A percentile compares a stretch with the other conserved stretches of the same genome.
phyloP scores from a whole-genome alignment of 2,888 invertebrate species.

The Auanema freiburgensis region DNA sequence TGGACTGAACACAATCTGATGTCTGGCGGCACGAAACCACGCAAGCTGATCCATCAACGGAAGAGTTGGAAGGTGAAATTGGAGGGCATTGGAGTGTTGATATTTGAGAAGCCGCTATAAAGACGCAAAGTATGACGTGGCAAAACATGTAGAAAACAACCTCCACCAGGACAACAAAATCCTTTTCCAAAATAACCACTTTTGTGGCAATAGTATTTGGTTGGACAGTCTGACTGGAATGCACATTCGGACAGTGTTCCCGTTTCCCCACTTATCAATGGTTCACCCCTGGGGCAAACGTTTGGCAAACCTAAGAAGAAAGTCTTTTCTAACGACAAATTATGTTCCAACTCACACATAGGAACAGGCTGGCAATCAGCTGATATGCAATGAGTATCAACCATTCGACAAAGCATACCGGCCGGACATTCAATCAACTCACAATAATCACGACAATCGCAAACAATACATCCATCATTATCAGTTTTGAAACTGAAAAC shows the following conservation, averaged over 20 bases:
- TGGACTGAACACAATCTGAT: conserved; percentile 41
- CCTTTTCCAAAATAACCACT: conserved; percentile 47
- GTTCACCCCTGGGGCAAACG: conserved; percentile 48
- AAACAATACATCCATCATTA: conserved; percentile 55
- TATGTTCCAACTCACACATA: conserved; percentile 31
- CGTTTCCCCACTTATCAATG: conserved; percentile 34
- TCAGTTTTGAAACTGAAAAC: conserved; percentile 35
- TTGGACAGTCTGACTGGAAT: conserved; percentile 42
- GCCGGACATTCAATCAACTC: conserved; percentile 49
- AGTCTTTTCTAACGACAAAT: not conserved
- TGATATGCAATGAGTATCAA: conserved; percentile 40
- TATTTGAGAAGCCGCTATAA: conserved; percentile 10
- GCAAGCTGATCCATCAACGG: conserved; percentile 41
- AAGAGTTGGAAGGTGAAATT: conserved; percentile 25
- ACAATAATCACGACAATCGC: conserved; percentile 54
- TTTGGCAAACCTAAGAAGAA: conserved; percentile 49
- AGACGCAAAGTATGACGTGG: too few relatives aligned
- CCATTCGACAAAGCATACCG: conserved; percentile 48
- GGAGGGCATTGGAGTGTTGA: conserved; percentile 22
- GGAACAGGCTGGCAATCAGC: conserved; percentile 40
- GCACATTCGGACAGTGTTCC: conserved; percentile 42
- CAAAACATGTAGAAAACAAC: not conserved
- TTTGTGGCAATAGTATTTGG: conserved; percentile 49
- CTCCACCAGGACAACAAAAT: conserved; percentile 50
- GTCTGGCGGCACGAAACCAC: conserved; percentile 31